A percentile compares a stretch with the other conserved stretches of the same genome.
phyloP scores from a whole-genome alignment of 2,113 vertebrate genomes.

The Symphodus melops region DNA sequence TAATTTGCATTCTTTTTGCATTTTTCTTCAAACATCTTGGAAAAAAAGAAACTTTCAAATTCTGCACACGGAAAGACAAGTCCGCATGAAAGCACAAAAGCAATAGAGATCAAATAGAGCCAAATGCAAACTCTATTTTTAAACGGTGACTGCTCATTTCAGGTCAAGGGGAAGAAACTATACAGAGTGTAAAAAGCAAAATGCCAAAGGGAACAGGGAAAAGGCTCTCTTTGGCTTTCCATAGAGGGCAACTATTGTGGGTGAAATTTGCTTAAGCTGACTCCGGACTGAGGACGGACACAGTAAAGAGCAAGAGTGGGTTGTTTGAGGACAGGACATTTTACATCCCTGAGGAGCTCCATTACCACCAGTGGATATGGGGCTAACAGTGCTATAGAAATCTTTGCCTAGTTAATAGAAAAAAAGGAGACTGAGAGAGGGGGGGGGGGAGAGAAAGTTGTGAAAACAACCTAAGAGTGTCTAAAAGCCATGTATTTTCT shows the following conservation, averaged over 20 bases:
- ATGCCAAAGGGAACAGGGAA: slow-evolving; percentile 55
- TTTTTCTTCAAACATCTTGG: not conserved
- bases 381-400: slow-evolving; percentile 37
- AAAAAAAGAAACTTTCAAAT: slow-evolving; percentile 3
- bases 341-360: slow-evolving; percentile 47
- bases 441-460: not conserved
- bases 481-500: slow-evolving; percentile 27
- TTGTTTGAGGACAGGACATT: slow-evolving; percentile 51
- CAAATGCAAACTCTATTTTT: slow-evolving; percentile 56
- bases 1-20: not conserved
- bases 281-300: slow-evolving; percentile 24
- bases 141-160: slow-evolving; percentile 63
- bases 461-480: slow-evolving; percentile 25
- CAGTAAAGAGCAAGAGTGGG: slow-evolving; percentile 43
- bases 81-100: slow-evolving; percentile 17
- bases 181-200: slow-evolving; percentile 43
- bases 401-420: slow-evolving; percentile 5
- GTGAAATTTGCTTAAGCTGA: slow-evolving; percentile 44
- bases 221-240: slow-evolving; percentile 48
- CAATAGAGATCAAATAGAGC: slow-evolving; percentile 38
- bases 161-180: slow-evolving; percentile 60
- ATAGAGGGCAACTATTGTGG: slow-evolving; percentile 36
- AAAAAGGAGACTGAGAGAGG: not conserved
- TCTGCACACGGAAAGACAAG: slow-evolving; percentile 17
- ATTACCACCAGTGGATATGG: slow-evolving; percentile 48